Percentiles rank a stretch among this genome's conserved stretches.
Conservation (phyloP, 2,888 invertebrate genomes). For the Acleris cristana region DNA sequence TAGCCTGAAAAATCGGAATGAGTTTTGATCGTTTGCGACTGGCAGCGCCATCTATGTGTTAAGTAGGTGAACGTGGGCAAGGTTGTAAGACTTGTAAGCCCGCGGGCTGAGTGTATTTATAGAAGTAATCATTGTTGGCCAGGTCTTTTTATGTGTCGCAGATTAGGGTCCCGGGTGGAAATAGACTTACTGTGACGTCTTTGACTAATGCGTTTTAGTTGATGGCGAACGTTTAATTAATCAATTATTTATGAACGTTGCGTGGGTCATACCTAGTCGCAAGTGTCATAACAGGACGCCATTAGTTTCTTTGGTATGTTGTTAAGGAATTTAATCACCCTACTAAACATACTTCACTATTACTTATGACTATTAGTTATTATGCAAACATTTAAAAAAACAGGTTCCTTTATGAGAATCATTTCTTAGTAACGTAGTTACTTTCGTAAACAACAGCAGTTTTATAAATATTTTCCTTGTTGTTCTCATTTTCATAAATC, state of each 20-base stretch:
- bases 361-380: too few species aligned
- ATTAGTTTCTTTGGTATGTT: too few species aligned
- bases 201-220: not conserved
- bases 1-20: slow-evolving; percentile 46
- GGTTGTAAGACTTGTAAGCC: slow-evolving; percentile 50
- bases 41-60: slow-evolving; percentile 66
- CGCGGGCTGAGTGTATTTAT: slow-evolving; percentile 44
- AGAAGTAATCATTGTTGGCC: slow-evolving; percentile 44
- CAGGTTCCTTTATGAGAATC: too few species aligned
- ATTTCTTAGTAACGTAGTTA: too few species aligned
- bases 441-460: too few species aligned
- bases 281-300: too few species aligned
- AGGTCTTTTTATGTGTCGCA: slow-evolving; percentile 30
- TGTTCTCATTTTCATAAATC: too few species aligned
- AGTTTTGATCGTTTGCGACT: slow-evolving; percentile 49
- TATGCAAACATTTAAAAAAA: too few species aligned
- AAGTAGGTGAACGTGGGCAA: slow-evolving; percentile 64
- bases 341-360: too few species aligned
- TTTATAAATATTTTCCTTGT: too few species aligned
- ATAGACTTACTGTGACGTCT: slow-evolving; percentile 16
- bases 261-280: not conserved
- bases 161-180: slow-evolving; percentile 28
- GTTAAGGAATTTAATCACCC: too few species aligned
- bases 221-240: not conserved
- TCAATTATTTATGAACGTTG: not conserved